Evolutionary conservation across 1,140 invertebrate genomes (phyloP).

Genomic region (Holotrichia oblita): DNA sequence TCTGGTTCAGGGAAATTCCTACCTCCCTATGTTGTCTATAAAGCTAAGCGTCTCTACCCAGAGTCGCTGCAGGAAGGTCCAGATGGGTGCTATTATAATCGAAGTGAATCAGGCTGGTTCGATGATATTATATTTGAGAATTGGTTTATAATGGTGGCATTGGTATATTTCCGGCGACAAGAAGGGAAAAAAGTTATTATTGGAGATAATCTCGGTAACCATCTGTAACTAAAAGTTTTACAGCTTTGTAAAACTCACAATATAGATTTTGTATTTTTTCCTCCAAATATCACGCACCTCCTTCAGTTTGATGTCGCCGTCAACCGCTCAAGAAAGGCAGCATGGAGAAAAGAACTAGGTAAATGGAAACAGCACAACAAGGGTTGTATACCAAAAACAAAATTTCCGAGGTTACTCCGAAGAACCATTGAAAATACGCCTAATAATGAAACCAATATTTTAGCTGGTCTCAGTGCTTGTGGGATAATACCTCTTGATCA

Average conservation of each 20-base stretch:
- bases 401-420: not conserved
- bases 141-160: not conserved
- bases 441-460: not conserved
- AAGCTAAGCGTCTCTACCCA: conserved; percentile 15
- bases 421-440: not conserved
- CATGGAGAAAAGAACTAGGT: conserved; percentile 11
- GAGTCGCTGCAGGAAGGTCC: not conserved
- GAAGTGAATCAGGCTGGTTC: not conserved
- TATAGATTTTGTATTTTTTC: conserved; percentile 57
- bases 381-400: not conserved
- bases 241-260: conserved; percentile 10
- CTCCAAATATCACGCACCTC: conserved; percentile 61
- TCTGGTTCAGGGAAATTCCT: not conserved
- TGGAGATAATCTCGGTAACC: conserved; percentile 5
- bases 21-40: conserved; percentile 14
- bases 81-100: not conserved
- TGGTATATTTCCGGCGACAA: not conserved
- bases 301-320: conserved; percentile 62
- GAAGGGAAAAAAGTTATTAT: conserved; percentile 4
- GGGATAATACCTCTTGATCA: too few relatives aligned
- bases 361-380: not conserved
- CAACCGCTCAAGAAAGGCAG: conserved; percentile 57
- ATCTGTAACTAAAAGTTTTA: not conserved
- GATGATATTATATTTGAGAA: conserved; percentile 8
- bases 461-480: too few relatives aligned